Evolutionary conservation across 2,113 vertebrate species (phyloP), one percentile per base, ranked within the genome.

Genomic region (Eptesicus fuscus): DNA sequence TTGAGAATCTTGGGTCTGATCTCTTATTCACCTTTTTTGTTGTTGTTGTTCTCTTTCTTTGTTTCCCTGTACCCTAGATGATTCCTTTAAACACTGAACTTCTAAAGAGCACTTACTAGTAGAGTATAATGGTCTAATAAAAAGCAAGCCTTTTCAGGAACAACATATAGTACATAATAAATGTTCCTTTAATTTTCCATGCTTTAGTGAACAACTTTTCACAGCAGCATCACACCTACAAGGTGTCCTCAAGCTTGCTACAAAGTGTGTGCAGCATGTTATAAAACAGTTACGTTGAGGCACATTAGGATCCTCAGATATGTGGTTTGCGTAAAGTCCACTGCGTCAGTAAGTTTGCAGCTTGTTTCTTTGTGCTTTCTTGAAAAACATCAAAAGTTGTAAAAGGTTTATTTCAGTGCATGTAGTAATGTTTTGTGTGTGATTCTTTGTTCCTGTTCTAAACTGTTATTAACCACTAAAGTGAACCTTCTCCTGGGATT

Each of bases 381-480:
- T 77, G 80, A 63, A 94, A 96, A 89, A 92, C 88, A 95, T 95
- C 90, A 70, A 14, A 95, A 78, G 69, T 93, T 83, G 42, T 88
- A 61, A 92, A 90, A 93, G 85, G 63, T 90, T 90, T 56, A 93
- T 95, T 95, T 91, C 78, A 32, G 91, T 42, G 51, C 78, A 82
- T 76, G 73, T 85, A 69, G 63, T 82, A 92, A 88, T 79, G 70
- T 94, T 96, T 95, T 97, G 92, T 96, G 49, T 93, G 82, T 88
- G 92, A 59, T 20, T 94, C 97, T 97, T 97, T 97, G 82, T 95
- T 91, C 67, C 23, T 88, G 35, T 63, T 96, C 90, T 96, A 94
- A 97, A 95, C 94, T 96, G 88, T 94, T 92, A 95, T 61, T 96
- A 96, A 94, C 93, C 89, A 94, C 95, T 82, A 84, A 96, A 77